These are phyloP conservation scores for Perizoma flavofasciatum DNA, from an alignment of 2,888 invertebrate species.

Conservation along the genomic window DNA sequence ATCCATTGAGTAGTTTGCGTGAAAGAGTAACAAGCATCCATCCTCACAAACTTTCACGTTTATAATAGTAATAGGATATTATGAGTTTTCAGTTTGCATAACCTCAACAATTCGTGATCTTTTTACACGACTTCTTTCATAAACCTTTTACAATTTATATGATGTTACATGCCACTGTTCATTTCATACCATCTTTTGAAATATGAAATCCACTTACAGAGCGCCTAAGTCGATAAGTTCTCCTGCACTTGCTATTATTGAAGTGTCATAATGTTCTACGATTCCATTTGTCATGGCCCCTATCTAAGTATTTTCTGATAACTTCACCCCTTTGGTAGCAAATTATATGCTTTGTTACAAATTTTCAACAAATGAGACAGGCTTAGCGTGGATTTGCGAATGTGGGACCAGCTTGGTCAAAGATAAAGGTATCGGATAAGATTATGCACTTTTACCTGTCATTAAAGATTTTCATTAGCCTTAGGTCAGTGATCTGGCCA, in stretches of 20 bases:
- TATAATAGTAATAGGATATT: too few relatives aligned
- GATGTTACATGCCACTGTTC: constrained; percentile 1
- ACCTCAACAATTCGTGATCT: too few relatives aligned
- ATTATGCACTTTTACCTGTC: neutral
- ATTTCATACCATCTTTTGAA: constrained; percentile 15
- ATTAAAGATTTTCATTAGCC: neutral
- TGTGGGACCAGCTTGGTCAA: constrained; percentile 13
- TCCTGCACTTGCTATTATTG: constrained; percentile 56
- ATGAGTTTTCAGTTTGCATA: too few relatives aligned
- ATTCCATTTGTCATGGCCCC: constrained; percentile 60
- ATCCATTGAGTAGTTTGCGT: neutral
- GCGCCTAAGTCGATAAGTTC: constrained; percentile 46
- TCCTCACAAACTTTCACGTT: neutral
- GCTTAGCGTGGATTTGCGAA: constrained; percentile 28
- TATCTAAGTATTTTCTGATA: constrained; percentile 48
- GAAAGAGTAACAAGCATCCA: neutral
- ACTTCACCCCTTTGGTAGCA: constrained; percentile 60
- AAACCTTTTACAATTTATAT: constrained; percentile 10
- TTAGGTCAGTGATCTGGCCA: too few relatives aligned
- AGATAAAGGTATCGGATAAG: constrained; percentile 10
- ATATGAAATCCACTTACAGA: constrained; percentile 27
- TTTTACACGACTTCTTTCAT: neutral
- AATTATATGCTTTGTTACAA: constrained; percentile 47
- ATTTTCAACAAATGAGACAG: constrained; percentile 48
- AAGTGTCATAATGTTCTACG: constrained; percentile 55